Conservation (phyloP, 1,140 invertebrate genomes). For the Lutraria rhynchaena region DNA sequence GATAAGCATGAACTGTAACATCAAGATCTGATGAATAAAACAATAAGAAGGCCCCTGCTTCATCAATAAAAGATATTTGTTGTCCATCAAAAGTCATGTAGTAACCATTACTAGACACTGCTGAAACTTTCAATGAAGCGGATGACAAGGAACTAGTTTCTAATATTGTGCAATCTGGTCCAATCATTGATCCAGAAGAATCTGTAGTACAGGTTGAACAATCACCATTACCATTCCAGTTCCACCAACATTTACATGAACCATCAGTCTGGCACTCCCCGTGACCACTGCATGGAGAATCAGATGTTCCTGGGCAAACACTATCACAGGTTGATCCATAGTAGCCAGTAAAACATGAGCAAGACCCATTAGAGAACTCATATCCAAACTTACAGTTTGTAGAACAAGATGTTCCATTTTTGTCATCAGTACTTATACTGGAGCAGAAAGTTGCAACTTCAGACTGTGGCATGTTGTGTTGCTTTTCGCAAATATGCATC, state of each 20-base stretch:
- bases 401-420: conserved; percentile 46
- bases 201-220: conserved; percentile 55
- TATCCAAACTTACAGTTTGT: conserved; percentile 58
- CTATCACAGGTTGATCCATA: conserved; percentile 55
- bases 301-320: conserved; percentile 63
- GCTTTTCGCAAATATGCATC: conserved; percentile 46
- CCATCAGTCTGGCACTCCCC: conserved; percentile 60
- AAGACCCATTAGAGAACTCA: conserved; percentile 35
- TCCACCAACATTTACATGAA: conserved; percentile 63
- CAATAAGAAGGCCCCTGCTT: conserved; percentile 57
- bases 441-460: conserved; percentile 1
- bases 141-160: conserved; percentile 7
- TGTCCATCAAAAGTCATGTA: conserved; percentile 63
- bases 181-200: conserved; percentile 19
- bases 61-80: conserved; percentile 47
- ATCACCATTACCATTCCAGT: conserved; percentile 63
- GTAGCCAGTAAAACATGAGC: conserved; percentile 63
- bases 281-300: conserved; percentile 61
- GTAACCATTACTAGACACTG: conserved; percentile 56
- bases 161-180: conserved; percentile 64
- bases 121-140: conserved; percentile 23
- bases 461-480: background rate
- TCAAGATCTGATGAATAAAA: conserved; percentile 30
- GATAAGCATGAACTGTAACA: conserved; percentile 60
- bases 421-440: conserved; percentile 2